Conservation (phyloP, 1,140 invertebrate genomes). For the Tetraneura akinire region DNA sequence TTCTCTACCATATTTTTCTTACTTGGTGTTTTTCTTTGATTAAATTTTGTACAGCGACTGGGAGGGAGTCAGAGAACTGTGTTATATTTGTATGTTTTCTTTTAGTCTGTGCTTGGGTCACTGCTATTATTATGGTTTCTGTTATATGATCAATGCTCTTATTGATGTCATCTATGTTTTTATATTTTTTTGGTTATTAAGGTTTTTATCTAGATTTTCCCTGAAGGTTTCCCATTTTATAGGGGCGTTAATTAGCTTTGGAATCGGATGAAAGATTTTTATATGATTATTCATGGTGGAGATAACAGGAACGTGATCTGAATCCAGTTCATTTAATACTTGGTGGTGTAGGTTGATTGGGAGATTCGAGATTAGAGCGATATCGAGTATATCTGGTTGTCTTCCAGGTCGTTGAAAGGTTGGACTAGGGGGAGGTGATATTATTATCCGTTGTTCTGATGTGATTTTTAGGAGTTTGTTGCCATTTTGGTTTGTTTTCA, state of each 20-base stretch:
- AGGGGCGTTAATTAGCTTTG: not conserved
- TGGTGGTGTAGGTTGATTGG: not conserved
- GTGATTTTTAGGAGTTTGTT: too few relatives aligned
- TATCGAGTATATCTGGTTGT: not conserved
- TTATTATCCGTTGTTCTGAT: too few relatives aligned
- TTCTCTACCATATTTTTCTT: not conserved
- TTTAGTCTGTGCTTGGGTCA: not conserved
- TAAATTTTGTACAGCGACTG: not conserved
- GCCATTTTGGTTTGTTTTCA: not conserved
- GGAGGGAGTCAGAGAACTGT: not conserved
- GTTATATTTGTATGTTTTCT: not conserved
- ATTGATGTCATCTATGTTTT: slow-evolving; percentile 10
- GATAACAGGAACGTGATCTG: not conserved
- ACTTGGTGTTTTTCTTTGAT: too few relatives aligned
- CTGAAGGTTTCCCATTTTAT: slow-evolving; percentile 2
- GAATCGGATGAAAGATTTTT: too few relatives aligned
- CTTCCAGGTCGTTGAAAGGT: too few relatives aligned
- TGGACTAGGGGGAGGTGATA: too few relatives aligned
- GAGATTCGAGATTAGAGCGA: not conserved
- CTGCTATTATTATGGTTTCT: not conserved
- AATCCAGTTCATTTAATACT: slow-evolving; percentile 13
- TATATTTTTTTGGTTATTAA: not conserved
- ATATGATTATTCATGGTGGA: too few relatives aligned
- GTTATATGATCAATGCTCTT: not conserved
- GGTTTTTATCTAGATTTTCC: slow-evolving; percentile 14